These are phyloP conservation scores for Falco columbarius DNA, from an alignment of 2,797 vertebrate species.

Conservation along the genomic window DNA sequence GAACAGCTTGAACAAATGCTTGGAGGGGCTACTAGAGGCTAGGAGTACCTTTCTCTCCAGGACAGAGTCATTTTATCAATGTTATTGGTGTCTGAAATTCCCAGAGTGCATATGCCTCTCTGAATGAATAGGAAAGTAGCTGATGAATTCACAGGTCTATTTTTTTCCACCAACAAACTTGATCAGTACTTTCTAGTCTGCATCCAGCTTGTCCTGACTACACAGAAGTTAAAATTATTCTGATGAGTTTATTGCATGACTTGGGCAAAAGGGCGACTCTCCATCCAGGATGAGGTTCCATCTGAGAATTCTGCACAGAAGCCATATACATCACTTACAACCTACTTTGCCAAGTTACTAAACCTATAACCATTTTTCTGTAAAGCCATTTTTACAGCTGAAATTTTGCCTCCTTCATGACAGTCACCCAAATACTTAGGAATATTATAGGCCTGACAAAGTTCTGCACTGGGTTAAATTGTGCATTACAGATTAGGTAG, in stretches of 20 bases:
- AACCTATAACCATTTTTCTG: background rate
- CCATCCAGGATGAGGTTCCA: background rate
- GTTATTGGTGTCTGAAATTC: background rate
- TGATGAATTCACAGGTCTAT: background rate
- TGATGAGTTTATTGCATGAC: background rate
- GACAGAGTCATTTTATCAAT: background rate
- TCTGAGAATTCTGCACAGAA: background rate
- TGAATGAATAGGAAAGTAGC: background rate
- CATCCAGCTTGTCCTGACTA: background rate
- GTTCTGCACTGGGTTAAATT: background rate
- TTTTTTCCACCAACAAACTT: background rate
- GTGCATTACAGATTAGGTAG: background rate
- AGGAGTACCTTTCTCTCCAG: background rate
- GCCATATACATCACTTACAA: background rate
- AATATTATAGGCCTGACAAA: background rate
- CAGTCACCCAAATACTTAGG: background rate
- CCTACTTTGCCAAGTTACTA: background rate
- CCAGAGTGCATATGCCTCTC: background rate
- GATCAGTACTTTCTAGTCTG: background rate
- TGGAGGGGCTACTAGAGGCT: background rate
- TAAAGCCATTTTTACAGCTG: background rate
- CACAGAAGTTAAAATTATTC: background rate
- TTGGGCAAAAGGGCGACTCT: background rate
- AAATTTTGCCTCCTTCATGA: background rate
- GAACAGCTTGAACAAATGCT: background rate